Conservation (phyloP, 64 coral and sea anemone genomes). For the Orbicella faveolata region DNA sequence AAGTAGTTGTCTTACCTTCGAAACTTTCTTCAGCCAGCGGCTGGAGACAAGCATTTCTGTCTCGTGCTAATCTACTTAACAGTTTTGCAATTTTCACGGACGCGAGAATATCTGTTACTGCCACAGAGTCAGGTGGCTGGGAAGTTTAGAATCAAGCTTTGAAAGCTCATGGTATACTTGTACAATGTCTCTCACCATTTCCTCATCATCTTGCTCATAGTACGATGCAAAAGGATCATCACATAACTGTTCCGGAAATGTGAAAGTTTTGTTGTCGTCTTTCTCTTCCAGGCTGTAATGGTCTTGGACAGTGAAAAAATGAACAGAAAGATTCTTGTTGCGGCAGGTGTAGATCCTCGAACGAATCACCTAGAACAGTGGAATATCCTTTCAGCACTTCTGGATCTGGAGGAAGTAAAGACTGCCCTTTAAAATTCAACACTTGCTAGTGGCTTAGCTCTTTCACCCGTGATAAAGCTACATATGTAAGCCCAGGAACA, state of each 20-base stretch:
- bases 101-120: background rate
- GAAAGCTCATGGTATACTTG: background rate
- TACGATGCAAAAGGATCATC: background rate
- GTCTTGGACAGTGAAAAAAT: background rate
- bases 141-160: slow-evolving; percentile 1
- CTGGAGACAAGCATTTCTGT: background rate
- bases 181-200: background rate
- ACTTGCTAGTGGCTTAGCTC: slow-evolving; percentile 13
- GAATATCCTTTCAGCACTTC: slow-evolving; percentile 9
- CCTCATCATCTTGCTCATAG: slow-evolving; percentile 3
- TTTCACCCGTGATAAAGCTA: slow-evolving; percentile 26
- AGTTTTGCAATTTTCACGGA: slow-evolving; percentile 2
- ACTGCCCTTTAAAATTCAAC: slow-evolving; percentile 11
- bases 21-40: background rate
- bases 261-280: background rate
- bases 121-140: background rate
- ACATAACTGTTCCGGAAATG: background rate
- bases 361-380: background rate
- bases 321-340: background rate
- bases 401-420: slow-evolving; percentile 4
- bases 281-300: background rate
- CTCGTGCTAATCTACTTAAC: background rate
- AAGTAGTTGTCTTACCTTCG: background rate
- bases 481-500: slow-evolving; percentile 56
- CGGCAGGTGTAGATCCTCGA: background rate